Percentiles rank a stretch among this genome's conserved stretches.
These are phyloP conservation scores for Drosophila pallidifrons DNA, from an alignment of 1,140 invertebrate species.

Conservation along the genomic window DNA sequence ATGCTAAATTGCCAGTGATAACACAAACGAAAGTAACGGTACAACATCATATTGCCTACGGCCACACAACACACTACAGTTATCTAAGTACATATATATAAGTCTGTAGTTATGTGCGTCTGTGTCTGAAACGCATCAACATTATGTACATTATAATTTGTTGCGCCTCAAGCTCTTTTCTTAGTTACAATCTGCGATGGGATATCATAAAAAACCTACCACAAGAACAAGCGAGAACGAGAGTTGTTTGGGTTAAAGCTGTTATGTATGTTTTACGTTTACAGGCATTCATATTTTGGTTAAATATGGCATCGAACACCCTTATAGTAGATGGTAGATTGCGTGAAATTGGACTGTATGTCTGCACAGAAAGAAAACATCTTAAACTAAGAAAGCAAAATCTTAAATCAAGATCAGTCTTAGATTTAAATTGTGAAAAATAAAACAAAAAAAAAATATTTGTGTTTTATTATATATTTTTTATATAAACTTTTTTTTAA, in stretches of 20 bases:
- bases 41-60: constrained; percentile 47
- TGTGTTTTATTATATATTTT: too few relatives aligned
- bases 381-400: too few relatives aligned
- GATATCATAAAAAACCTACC: constrained; percentile 68
- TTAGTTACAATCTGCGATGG: constrained; percentile 60
- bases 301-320: constrained; percentile 28
- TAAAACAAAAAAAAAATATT: too few relatives aligned
- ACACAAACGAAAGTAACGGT: constrained; percentile 52
- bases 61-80: constrained; percentile 39
- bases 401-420: too few relatives aligned
- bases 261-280: constrained; percentile 25
- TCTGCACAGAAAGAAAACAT: too few relatives aligned
- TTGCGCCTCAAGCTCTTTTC: constrained; percentile 65
- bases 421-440: too few relatives aligned
- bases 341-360: constrained; percentile 50
- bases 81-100: constrained; percentile 50
- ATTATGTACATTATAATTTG: constrained; percentile 75
- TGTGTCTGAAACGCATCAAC: constrained; percentile 54
- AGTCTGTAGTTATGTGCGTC: constrained; percentile 30
- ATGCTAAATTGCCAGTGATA: constrained; percentile 69
- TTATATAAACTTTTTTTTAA: too few relatives aligned
- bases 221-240: constrained; percentile 22
- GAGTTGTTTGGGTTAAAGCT: constrained; percentile 10
- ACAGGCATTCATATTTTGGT: constrained; percentile 37
- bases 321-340: constrained; percentile 18